phyloP scores from a whole-genome alignment of 2,888 invertebrate species.

The Sesamia inferens region DNA sequence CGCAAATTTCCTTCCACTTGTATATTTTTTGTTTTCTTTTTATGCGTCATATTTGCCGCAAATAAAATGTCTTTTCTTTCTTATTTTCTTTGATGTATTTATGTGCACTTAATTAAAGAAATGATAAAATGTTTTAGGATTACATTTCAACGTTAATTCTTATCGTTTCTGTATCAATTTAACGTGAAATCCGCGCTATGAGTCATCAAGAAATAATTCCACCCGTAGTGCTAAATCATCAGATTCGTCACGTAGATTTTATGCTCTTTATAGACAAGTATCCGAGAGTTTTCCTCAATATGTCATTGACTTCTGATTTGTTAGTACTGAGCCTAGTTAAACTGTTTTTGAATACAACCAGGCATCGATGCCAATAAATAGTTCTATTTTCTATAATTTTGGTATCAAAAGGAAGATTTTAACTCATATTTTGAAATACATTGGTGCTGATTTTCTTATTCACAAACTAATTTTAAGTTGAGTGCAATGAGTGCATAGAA shows the following conservation, averaged over 20 bases:
- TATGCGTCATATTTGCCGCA: no score
- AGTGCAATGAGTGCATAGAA: no score
- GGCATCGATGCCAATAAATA: background rate
- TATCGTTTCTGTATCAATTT: slow-evolving; percentile 27
- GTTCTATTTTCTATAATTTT: no score
- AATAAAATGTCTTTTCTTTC: no score
- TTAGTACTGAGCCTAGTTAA: slow-evolving; percentile 62
- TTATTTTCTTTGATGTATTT: background rate
- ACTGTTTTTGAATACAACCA: slow-evolving; percentile 22
- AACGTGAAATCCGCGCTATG: slow-evolving; percentile 63
- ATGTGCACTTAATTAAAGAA: background rate
- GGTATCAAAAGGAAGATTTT: no score
- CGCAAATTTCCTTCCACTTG: no score
- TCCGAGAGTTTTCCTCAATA: slow-evolving; percentile 81
- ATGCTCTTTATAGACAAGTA: slow-evolving; percentile 73
- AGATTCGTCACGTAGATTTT: slow-evolving; percentile 79
- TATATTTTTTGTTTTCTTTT: no score
- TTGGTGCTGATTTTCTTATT: no score
- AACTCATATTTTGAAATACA: no score
- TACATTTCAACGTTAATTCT: slow-evolving; percentile 22
- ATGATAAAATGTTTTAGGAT: background rate
- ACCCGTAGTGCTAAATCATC: slow-evolving; percentile 71
- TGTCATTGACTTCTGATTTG: slow-evolving; percentile 79
- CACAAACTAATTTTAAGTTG: no score
- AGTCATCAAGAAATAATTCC: slow-evolving; percentile 64